phyloP scores from a whole-genome alignment of 2,113 vertebrate species.

The Eonycteris spelaea region DNA sequence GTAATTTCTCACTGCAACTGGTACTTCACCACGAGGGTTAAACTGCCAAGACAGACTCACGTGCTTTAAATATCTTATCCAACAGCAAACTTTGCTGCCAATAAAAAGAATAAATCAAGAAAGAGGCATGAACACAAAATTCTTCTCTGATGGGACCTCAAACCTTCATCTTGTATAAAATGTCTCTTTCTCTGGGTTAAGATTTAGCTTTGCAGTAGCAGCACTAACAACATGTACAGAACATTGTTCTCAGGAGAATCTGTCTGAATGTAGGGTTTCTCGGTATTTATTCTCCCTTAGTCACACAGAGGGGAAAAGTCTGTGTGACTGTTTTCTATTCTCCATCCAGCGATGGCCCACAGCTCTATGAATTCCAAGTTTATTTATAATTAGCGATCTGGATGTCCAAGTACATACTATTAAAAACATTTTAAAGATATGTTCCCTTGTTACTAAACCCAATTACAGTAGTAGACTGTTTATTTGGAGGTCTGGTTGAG shows the following conservation, averaged over 20 bases:
- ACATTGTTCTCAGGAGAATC: not conserved
- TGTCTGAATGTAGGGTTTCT: not conserved
- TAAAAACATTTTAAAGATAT: slow-evolving; percentile 1
- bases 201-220: not conserved
- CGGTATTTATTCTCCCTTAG: not conserved
- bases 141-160: not conserved
- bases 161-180: not conserved
- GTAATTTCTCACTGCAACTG: not conserved
- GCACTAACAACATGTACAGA: not conserved
- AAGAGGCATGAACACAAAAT: not conserved
- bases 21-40: not conserved
- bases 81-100: not conserved
- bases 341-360: not conserved
- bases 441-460: not conserved
- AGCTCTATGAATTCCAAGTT: not conserved
- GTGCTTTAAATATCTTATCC: not conserved
- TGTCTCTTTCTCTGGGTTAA: not conserved
- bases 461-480: not conserved
- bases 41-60: not conserved
- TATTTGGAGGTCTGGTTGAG: not conserved
- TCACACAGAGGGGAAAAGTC: not conserved
- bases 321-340: not conserved
- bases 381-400: slow-evolving; percentile 27
- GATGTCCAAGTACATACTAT: not conserved
- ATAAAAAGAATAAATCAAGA: not conserved